These are phyloP conservation scores for Chaetoderma sp. DNA, from an alignment of 2,888 invertebrate species.

Conservation along the genomic window DNA sequence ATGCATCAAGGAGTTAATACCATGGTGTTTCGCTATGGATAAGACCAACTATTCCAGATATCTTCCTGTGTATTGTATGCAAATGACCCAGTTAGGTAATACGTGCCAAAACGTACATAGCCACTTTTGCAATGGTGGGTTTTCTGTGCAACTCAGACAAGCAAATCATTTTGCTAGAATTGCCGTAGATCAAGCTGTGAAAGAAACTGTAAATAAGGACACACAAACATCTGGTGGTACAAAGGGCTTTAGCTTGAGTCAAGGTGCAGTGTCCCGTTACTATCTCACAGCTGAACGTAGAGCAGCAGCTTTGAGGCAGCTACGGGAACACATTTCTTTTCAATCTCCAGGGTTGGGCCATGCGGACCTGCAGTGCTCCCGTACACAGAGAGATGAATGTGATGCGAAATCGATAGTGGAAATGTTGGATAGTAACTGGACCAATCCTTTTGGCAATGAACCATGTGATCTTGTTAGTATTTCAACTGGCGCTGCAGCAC, in stretches of 20 bases:
- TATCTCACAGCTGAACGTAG: conserved; percentile 35
- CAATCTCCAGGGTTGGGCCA: neutral
- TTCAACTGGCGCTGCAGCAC: neutral
- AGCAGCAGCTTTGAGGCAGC: conserved; percentile 8
- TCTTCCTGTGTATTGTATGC: neutral
- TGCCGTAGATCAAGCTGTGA: conserved; percentile 34
- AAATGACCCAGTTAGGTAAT: conserved; percentile 10
- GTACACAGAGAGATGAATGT: neutral
- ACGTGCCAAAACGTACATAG: conserved; percentile 15
- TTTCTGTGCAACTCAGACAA: conserved; percentile 32
- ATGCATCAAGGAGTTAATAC: neutral
- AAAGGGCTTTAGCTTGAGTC: conserved; percentile 29
- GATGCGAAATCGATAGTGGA: conserved; percentile 18
- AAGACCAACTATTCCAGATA: neutral
- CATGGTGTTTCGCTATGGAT: neutral
- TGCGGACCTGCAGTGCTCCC: conserved; percentile 3
- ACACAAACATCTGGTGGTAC: conserved; percentile 38
- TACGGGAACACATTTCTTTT: conserved; percentile 1
- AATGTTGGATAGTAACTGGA: conserved; percentile 23
- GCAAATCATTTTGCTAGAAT: conserved; percentile 38
- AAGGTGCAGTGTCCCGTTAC: conserved; percentile 29
- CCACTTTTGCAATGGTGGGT: conserved; percentile 21
- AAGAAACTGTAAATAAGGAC: conserved; percentile 34
- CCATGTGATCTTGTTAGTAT: conserved; percentile 11
- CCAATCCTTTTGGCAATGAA: conserved; percentile 22